Evolutionary conservation across 2,113 vertebrate species (phyloP), one percentile per base, ranked within the genome.

Genomic region (Vidua macroura): DNA sequence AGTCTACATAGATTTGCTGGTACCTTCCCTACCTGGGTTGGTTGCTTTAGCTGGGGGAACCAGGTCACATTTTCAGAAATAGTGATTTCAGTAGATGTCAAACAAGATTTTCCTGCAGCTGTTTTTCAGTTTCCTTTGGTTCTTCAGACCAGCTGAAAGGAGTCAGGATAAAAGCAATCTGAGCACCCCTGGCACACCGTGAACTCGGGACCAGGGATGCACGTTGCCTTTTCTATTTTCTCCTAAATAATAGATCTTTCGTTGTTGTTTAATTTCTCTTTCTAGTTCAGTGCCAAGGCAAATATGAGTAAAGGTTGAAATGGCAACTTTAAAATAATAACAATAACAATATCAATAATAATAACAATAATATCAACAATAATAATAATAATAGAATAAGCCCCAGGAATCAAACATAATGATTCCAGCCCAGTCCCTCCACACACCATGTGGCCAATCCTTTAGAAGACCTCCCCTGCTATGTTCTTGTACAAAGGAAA

Each of bases 391-490:
- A 79, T 72, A 60, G 10, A 85, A 73, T 60, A 89, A 82, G 39
- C 89, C 79, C 18, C 73, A 70, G 90, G 92, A 97, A 86, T 81
- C 76, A 92, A 66, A 90, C 66, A 70, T 93, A 92, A 94, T 33
- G 88, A 95, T 84, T 84, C 52, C 92, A 52, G 83, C 88, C 51
- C 43, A 7, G 88, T 72, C 56, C 80, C 88, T 52, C 62, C 0
- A 2, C 69, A 13, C 73, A 35, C 91, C 3, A 8, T 66, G 91
- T 8, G 87, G 67, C 68, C 46, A 23, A 66, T 33, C 90, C 95
- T 92, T 95, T 88, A 92, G 94, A 95, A 95, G 76, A 85, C 90
- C 92, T 86, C 95, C 88, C 95, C 94, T 95, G 94, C 78, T 76
- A 82, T 21, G 81, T 86, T 94, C 83, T 89, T 56, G 68, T 11